These are phyloP conservation scores for Gibbula magus DNA, from an alignment of 2,888 invertebrate genomes.

Conservation along the genomic window DNA sequence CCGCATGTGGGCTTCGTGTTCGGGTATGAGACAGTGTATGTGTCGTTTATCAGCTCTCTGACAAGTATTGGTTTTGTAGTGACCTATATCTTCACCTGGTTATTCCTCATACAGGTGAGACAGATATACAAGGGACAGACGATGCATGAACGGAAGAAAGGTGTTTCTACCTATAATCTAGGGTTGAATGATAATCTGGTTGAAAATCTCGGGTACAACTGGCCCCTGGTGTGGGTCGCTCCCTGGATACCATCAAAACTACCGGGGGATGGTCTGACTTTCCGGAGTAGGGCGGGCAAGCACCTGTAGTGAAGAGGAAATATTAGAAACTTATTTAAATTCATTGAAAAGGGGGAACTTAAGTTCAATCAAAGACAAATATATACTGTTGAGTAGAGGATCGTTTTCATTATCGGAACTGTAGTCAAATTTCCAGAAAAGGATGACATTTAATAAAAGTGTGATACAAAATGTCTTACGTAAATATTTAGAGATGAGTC, in stretches of 20 bases:
- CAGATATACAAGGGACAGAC: slow-evolving; percentile 85
- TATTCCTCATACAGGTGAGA: slow-evolving; percentile 75
- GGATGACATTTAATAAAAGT: no score
- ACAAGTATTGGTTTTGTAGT: slow-evolving; percentile 63
- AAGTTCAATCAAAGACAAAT: no score
- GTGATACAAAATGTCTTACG: no score
- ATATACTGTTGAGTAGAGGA: no score
- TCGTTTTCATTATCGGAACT: no score
- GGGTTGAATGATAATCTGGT: slow-evolving; percentile 84
- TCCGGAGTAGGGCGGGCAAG: slow-evolving; percentile 18
- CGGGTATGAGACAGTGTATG: slow-evolving; percentile 55
- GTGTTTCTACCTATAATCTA: slow-evolving; percentile 81
- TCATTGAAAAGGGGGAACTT: no score
- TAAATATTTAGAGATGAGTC: no score
- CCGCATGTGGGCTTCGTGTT: slow-evolving; percentile 79
- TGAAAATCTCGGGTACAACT: slow-evolving; percentile 85
- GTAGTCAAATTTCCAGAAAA: no score
- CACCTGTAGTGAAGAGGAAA: background rate
- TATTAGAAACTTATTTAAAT: background rate
- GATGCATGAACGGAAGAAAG: slow-evolving; percentile 83
- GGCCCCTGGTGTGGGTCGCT: slow-evolving; percentile 86
- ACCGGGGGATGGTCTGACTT: slow-evolving; percentile 83
- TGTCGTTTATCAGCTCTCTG: slow-evolving; percentile 51
- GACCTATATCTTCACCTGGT: slow-evolving; percentile 79
- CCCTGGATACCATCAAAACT: slow-evolving; percentile 87